Conservation (phyloP, 2,888 invertebrate species). For the Colletes collaris region DNA sequence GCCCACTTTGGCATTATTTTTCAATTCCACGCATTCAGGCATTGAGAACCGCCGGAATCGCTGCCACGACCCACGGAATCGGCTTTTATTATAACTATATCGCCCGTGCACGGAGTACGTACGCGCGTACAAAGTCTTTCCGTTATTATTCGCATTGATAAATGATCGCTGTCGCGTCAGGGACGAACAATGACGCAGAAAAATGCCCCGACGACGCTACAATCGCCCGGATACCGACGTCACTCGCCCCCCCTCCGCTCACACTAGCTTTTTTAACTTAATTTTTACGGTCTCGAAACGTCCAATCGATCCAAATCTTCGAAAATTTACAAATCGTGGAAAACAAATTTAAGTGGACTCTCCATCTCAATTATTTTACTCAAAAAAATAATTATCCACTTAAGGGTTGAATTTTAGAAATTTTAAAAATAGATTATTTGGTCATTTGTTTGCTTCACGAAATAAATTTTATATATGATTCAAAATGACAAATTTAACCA, state of each 20-base stretch:
- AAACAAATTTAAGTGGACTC: no score
- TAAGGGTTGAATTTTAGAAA: no score
- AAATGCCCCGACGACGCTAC: constrained; percentile 55
- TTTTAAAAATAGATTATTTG: no score
- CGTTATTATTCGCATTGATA: constrained; percentile 75
- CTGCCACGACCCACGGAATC: constrained; percentile 55
- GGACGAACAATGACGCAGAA: constrained; percentile 65
- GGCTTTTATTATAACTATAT: constrained; percentile 60
- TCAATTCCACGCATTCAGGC: constrained; percentile 69
- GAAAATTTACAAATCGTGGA: no score
- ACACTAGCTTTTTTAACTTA: constrained; percentile 37
- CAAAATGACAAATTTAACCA: no score
- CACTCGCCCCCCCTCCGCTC: constrained; percentile 24
- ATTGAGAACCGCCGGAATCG: constrained; percentile 60
- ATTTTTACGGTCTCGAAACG: constrained; percentile 24
- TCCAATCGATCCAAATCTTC: no score
- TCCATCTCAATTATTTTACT: no score
- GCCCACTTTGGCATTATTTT: constrained; percentile 67
- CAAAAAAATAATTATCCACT: no score
- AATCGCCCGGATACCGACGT: constrained; percentile 69
- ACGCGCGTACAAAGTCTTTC: constrained; percentile 52
- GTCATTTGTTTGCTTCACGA: no score
- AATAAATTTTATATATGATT: no score
- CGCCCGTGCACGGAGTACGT: constrained; percentile 4
- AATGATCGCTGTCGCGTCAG: constrained; percentile 72